A percentile compares a stretch with the other conserved stretches of the same genome.
phyloP scores from a whole-genome alignment of 1,140 invertebrate species.

The Drosophila sechellia region DNA sequence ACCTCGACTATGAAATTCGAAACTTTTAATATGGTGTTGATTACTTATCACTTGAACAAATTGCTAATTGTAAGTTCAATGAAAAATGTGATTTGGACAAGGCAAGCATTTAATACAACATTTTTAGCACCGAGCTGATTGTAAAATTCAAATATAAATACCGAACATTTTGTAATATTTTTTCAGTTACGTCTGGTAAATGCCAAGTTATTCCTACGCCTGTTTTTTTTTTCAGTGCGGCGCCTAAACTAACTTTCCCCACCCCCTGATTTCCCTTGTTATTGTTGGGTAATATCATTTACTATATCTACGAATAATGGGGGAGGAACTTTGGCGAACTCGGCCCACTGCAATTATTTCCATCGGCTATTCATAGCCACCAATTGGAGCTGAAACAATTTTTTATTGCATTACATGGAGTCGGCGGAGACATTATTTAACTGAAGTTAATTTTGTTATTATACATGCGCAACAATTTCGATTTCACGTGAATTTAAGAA shows the following conservation, averaged over 20 bases:
- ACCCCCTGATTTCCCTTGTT: background rate
- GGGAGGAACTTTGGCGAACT: background rate
- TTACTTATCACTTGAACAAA: too few relatives aligned
- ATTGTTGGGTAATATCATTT: conserved; percentile 20
- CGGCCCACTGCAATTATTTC: conserved; percentile 27
- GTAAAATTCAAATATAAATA: too few relatives aligned
- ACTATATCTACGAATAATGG: conserved; percentile 10
- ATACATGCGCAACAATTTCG: background rate
- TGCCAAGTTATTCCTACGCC: background rate
- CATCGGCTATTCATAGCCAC: conserved; percentile 21
- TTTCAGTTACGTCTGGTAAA: background rate
- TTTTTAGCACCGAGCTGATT: too few relatives aligned
- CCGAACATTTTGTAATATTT: too few relatives aligned
- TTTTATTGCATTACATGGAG: conserved; percentile 18
- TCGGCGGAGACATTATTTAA: conserved; percentile 19
- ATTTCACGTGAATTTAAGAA: conserved; percentile 6
- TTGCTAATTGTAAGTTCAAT: too few relatives aligned
- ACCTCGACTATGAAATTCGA: background rate
- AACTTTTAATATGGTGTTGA: background rate
- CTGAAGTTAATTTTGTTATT: conserved; percentile 5
- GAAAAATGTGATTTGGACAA: too few relatives aligned
- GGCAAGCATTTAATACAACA: too few relatives aligned
- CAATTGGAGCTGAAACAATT: conserved; percentile 30
- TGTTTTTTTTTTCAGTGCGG: background rate
- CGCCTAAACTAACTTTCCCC: background rate